Base-by-base conservation (phyloP, 2,797 vertebrate genomes). In the Aplochiton taeniatus region DNA sequence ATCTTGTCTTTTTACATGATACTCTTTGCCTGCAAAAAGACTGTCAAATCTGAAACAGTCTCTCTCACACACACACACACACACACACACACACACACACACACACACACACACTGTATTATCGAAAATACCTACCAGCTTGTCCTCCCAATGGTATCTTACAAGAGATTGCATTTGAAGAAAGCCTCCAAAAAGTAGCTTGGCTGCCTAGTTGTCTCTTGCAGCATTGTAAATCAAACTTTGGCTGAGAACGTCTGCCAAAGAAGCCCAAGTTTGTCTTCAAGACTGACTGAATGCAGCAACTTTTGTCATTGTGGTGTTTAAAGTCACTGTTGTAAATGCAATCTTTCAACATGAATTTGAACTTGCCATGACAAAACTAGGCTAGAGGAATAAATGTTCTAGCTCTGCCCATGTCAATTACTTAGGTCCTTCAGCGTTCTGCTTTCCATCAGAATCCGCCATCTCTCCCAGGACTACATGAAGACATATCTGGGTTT, bases 11-110 rank as follows among this genome's bases (percentile, higher is more conserved):
- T 49, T 52, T 52, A 43, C 9, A 9, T 58, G 42, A 56, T 58
- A 75, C 75, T 80, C 66, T 75, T 44, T 54, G 60, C 41, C 56
- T 53, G 41, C 52, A 14, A 16, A 56, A 56, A 46, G 44, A 51
- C 42, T 68, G 41, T 45, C 6, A 16, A 2, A 60, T 51, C 51
- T 57, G 44, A 17, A 20, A 61, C n/a, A n/a, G n/a, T n/a, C n/a
- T n/a, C n/a, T n/a, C n/a, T n/a, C n/a, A 43, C 41, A 50, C 19
- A 54, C 10, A 56, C 31, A 46, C 10, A 11, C 54, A 20, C 79
- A 43, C 41, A 50, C 19, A 54, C 10, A 56, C 31, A 46, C 10
- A 11, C 54, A 20, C 79, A 43, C 41, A 50, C 19, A 54, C 10
- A 43, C 41, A 50, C 19, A 54, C 10, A 56, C 31, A 46, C 10